phyloP scores from a whole-genome alignment of 64 coral and sea anemone species.

The Platygyra sinensis region DNA sequence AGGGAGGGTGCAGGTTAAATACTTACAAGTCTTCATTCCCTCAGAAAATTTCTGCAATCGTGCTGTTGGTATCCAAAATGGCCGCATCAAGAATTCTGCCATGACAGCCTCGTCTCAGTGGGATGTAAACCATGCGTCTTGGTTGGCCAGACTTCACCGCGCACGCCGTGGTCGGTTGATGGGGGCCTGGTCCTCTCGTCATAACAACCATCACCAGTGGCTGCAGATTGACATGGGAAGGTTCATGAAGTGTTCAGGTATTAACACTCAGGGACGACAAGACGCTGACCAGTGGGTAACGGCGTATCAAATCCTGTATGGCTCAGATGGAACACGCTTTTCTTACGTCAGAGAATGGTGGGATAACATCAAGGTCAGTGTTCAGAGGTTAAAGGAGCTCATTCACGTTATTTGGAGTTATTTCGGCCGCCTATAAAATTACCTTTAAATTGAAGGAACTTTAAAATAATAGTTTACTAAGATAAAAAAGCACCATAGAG shows the following conservation, averaged over 20 bases:
- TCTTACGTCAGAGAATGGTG: constrained; percentile 52
- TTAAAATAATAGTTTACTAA: no score
- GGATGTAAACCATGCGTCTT: constrained; percentile 37
- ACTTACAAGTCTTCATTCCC: background rate
- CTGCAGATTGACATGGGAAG: constrained; percentile 63
- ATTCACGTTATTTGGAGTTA: background rate
- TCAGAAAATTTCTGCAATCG: constrained; percentile 30
- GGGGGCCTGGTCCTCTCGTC: constrained; percentile 31
- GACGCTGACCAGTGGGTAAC: constrained; percentile 66
- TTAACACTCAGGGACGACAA: constrained; percentile 55
- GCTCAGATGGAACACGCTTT: constrained; percentile 37
- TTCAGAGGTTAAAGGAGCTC: background rate
- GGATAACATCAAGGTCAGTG: constrained; percentile 44
- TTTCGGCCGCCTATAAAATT: background rate
- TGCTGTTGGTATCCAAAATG: constrained; percentile 60
- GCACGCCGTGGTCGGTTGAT: background rate
- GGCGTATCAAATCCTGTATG: constrained; percentile 53
- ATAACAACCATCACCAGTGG: constrained; percentile 58
- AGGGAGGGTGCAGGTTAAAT: background rate
- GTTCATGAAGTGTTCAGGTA: constrained; percentile 3
- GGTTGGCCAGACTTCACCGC: constrained; percentile 45
- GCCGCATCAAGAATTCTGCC: constrained; percentile 47
- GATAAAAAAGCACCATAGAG: no score
- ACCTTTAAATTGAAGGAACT: no score
- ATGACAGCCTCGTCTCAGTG: constrained; percentile 62